phyloP scores from a whole-genome alignment of 2,888 invertebrate species.

The Eudemis profundana region DNA sequence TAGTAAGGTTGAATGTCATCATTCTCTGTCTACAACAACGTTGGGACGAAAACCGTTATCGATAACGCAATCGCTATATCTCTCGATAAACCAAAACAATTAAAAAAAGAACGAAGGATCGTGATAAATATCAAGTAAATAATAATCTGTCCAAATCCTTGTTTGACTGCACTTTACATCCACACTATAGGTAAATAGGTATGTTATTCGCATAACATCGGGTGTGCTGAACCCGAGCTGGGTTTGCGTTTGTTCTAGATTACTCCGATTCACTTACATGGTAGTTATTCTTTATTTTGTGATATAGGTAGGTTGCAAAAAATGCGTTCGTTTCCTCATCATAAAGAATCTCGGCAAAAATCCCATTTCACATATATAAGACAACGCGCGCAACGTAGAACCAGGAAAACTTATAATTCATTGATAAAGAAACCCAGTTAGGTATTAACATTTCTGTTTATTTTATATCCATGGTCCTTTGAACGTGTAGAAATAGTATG shows the following conservation, averaged over 20 bases:
- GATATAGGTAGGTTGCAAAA: no score
- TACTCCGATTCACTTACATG: no score
- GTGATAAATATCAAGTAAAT: neutral
- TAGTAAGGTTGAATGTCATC: conserved; percentile 17
- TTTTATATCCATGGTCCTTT: neutral
- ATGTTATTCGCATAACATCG: no score
- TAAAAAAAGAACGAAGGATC: neutral
- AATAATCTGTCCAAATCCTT: conserved; percentile 4
- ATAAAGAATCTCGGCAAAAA: neutral
- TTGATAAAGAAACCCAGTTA: conserved; percentile 4
- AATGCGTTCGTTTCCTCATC: neutral
- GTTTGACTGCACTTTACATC: no score
- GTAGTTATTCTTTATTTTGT: no score
- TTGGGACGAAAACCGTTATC: conserved; percentile 10
- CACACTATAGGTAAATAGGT: no score
- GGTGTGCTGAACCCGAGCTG: no score
- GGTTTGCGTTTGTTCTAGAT: no score
- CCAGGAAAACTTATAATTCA: neutral
- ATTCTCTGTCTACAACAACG: conserved; percentile 12
- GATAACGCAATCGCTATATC: conserved; percentile 22
- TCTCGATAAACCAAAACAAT: conserved; percentile 2
- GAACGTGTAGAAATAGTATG: neutral
- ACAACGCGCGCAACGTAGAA: neutral
- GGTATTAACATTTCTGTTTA: neutral
- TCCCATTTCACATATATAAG: neutral